These are phyloP conservation scores for Erynnis tages DNA, from an alignment of 2,888 invertebrate genomes.

Conservation along the genomic window DNA sequence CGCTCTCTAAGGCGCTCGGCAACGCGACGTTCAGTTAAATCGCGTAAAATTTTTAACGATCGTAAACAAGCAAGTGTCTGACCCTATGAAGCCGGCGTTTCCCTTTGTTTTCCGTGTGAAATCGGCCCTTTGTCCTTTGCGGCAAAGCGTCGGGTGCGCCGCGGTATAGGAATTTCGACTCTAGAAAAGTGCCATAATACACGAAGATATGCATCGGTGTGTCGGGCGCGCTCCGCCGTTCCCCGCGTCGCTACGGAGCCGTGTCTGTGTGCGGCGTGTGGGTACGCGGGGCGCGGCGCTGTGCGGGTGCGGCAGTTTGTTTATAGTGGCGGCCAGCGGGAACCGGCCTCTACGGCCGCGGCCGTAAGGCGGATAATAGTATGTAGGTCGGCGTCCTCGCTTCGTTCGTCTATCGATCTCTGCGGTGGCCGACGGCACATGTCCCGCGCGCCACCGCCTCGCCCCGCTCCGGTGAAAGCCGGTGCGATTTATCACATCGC, in stretches of 20 bases:
- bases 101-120: constrained; percentile 76
- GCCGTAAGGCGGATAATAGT: constrained; percentile 67
- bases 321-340: constrained; percentile 73
- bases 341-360: constrained; percentile 58
- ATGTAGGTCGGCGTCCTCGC: constrained; percentile 78
- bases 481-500: constrained; percentile 45
- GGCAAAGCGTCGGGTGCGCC: constrained; percentile 71
- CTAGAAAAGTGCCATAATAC: constrained; percentile 77
- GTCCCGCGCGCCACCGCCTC: constrained; percentile 80
- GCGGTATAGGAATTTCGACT: constrained; percentile 74
- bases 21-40: constrained; percentile 57
- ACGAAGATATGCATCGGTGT: constrained; percentile 69
- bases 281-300: constrained; percentile 65
- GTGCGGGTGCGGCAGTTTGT: constrained; percentile 81
- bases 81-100: constrained; percentile 69
- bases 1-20: constrained; percentile 65
- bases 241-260: constrained; percentile 66
- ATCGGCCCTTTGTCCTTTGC: constrained; percentile 76
- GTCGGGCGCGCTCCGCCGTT: constrained; percentile 60
- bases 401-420: constrained; percentile 84
- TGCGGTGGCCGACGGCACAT: constrained; percentile 83
- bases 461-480: constrained; percentile 72
- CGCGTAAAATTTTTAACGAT: constrained; percentile 50
- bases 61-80: constrained; percentile 57
- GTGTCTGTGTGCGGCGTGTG: constrained; percentile 66